Evolutionary conservation across 2,113 vertebrate genomes (phyloP), one percentile per base, ranked within the genome.

Genomic region (Mesitornis unicolor): DNA sequence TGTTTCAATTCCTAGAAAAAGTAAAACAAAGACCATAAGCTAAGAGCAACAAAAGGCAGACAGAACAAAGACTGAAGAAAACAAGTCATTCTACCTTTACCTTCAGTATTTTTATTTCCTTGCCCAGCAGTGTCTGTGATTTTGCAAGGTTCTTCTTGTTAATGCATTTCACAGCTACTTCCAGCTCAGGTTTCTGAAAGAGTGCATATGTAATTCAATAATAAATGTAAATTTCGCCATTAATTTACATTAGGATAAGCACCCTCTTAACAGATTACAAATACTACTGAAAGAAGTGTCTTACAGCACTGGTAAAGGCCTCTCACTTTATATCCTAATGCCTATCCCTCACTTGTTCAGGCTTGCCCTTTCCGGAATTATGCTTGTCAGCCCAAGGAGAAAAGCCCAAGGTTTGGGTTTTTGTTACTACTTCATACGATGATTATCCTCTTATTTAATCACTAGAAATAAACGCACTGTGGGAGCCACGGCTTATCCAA

Each of bases 101-200:
- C 99, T 99, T 99, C 53, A 99, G 97, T 93, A 99, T 99, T 95
- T 99, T 99, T 70, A 99, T 99, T 95, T 99, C 99, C 97, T 99
- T 99, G 45, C 98, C 99, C 82, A 99, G 97, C 50, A 99, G 97
- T 28, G 98, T 98, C 89, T 99, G 99, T 15, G 99, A 99, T 96
- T 99, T 99, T 93, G 99, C 99, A 83, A 99, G 91, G 87, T 99
- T 99, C 94, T 99, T 99, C 98, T 99, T 99, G 97, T 99, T 99
- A 78, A 99, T 99, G 90, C 99, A 99, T 95, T 99, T 99, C 81
- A 99, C 98, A 11, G 99, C 99, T 88, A 99, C 99, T 97, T 99
- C 99, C 96, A 98, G 97, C 82, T 99, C 98, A 50, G 98, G 99
- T 97, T 98, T 99, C 99, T 99, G 97, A 81, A 98, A 98, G 15